Evolutionary conservation across 2,113 vertebrate species (phyloP).

Genomic region (Datnioides undecimradiatus): DNA sequence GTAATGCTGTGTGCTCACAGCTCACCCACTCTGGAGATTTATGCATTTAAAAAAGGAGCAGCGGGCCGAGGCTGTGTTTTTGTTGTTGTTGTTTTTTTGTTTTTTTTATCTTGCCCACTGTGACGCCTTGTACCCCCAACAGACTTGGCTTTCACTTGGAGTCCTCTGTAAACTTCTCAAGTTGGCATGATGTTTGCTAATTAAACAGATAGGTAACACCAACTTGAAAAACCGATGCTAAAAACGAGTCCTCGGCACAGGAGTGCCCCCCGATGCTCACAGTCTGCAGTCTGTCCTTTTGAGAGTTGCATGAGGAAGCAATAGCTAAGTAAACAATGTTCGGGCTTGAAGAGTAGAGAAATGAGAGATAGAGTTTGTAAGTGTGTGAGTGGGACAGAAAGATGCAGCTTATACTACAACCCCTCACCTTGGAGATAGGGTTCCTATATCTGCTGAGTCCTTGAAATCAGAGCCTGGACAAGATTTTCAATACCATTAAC

Average conservation of each 20-base stretch:
- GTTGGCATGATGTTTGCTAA: conserved; percentile 64
- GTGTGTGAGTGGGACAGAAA: conserved; percentile 9
- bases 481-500: conserved; percentile 22
- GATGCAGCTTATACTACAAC: conserved; percentile 9
- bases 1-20: conserved; percentile 32
- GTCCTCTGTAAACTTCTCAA: conserved; percentile 59
- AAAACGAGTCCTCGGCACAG: conserved; percentile 29
- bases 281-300: conserved; percentile 24
- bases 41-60: conserved; percentile 54
- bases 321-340: conserved; percentile 61
- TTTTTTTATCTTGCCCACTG: conserved; percentile 61
- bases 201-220: conserved; percentile 57
- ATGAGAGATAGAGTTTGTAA: neutral
- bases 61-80: conserved; percentile 34
- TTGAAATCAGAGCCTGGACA: conserved; percentile 23
- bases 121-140: conserved; percentile 51
- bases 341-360: neutral
- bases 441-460: neutral
- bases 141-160: conserved; percentile 61
- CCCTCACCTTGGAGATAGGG: neutral
- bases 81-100: too few species aligned
- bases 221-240: conserved; percentile 44
- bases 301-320: conserved; percentile 42
- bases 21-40: conserved; percentile 52
- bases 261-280: neutral